A percentile compares a stretch with the other conserved stretches of the same genome.
Conservation (phyloP, 2,797 vertebrate genomes). For the Alouatta caraya region DNA sequence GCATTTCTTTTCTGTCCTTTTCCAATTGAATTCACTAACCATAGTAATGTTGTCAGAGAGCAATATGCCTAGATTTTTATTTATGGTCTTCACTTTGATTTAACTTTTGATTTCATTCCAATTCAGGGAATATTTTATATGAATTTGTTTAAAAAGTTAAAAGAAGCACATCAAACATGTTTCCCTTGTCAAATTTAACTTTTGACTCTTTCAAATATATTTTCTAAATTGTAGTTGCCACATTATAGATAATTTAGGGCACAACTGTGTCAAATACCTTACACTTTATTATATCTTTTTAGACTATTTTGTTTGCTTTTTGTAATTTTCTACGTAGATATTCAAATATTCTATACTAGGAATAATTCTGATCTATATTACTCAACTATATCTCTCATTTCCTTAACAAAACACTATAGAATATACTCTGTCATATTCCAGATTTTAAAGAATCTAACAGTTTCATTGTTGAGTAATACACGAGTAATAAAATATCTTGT, state of each 20-base stretch:
- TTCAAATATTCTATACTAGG: background rate
- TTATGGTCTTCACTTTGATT: background rate
- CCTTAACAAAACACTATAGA: background rate
- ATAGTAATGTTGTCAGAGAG: background rate
- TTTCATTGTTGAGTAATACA: background rate
- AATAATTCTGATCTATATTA: background rate
- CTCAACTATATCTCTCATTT: background rate
- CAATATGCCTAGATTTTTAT: background rate
- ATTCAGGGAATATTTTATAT: background rate
- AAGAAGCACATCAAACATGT: background rate
- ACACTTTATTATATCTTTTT: background rate
- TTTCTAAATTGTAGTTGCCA: background rate
- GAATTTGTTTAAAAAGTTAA: background rate
- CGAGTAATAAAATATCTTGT: background rate
- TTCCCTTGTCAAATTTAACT: background rate
- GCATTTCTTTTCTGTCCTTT: background rate
- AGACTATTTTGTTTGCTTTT: background rate
- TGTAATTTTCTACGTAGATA: background rate
- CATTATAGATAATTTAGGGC: background rate
- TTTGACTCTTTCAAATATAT: background rate
- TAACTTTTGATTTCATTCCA: background rate
- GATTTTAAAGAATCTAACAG: background rate
- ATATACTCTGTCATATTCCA: background rate
- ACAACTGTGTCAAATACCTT: background rate
- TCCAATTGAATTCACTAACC: background rate